Evolutionary conservation across 2,888 invertebrate species (phyloP).

Genomic region (Chrysolina haemoptera): DNA sequence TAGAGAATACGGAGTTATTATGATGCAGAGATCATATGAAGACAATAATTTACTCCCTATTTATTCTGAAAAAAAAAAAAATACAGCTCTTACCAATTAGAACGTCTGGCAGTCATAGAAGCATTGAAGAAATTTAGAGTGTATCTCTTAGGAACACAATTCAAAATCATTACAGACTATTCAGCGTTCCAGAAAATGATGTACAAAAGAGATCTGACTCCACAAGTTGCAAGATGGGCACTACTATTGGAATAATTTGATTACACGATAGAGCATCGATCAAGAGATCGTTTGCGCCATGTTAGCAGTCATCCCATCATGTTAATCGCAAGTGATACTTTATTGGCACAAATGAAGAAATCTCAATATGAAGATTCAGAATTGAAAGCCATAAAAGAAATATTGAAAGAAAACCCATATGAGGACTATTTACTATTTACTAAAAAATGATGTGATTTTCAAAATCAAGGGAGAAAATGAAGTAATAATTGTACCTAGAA

Average conservation of each 20-base stretch:
- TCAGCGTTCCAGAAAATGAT: constrained; percentile 25
- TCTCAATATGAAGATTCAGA: constrained; percentile 29
- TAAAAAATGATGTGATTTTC: no score
- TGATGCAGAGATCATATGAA: no score
- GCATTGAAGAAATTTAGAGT: constrained; percentile 35
- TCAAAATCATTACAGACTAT: background rate
- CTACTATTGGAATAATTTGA: constrained; percentile 43
- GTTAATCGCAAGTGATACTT: no score
- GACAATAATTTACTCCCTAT: no score
- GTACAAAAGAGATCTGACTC: constrained; percentile 15
- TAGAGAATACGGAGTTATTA: no score
- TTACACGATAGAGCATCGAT: constrained; percentile 40
- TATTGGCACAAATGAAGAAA: no score
- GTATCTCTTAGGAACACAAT: background rate
- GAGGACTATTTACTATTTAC: no score
- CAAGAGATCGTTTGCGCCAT: no score
- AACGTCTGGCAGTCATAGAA: constrained; percentile 53
- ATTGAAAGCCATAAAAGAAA: constrained; percentile 43
- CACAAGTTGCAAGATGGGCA: constrained; percentile 37
- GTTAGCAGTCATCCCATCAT: no score
- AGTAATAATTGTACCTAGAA: no score
- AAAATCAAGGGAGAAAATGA: no score
- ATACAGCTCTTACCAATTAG: constrained; percentile 60
- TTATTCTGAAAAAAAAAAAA: constrained; percentile 33
- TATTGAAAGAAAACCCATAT: no score